Evolutionary conservation across 2,797 vertebrate species (phyloP).

Genomic region (Poeciliopsis turneri): DNA sequence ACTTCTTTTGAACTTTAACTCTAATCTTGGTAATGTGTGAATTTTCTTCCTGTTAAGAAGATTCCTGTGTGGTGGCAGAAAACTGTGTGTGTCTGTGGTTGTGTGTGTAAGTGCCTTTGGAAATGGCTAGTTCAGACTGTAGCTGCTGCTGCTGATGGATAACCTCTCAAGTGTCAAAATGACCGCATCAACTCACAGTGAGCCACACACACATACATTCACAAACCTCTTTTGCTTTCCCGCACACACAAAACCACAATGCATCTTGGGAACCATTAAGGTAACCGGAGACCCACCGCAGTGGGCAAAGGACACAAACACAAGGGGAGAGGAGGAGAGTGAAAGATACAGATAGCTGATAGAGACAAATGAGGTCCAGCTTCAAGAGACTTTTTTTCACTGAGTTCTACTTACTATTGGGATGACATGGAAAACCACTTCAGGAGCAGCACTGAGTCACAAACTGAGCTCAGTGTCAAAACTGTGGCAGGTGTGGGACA

Average conservation of each 20-base stretch:
- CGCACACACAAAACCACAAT: conserved; percentile 81
- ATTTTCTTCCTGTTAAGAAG: conserved; percentile 32
- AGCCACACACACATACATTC: conserved; percentile 33
- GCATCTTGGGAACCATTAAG: conserved; percentile 88
- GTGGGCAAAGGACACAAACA: conserved; percentile 84
- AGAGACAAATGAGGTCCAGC: conserved; percentile 32
- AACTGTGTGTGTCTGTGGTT: conserved; percentile 19
- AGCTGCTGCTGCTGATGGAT: conserved; percentile 73
- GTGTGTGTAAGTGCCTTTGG: conserved; percentile 65
- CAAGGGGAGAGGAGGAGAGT: conserved; percentile 53
- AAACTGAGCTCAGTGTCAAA: background rate
- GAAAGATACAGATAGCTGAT: conserved; percentile 65
- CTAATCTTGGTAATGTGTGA: conserved; percentile 32
- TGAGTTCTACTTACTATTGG: background rate
- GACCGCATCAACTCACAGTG: conserved; percentile 72
- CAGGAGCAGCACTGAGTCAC: background rate
- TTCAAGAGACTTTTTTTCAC: background rate
- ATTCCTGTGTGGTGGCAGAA: conserved; percentile 16
- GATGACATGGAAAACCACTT: conserved; percentile 5
- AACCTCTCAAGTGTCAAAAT: conserved; percentile 82
- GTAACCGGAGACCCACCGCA: conserved; percentile 85
- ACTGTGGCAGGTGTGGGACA: background rate
- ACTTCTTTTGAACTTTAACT: background rate
- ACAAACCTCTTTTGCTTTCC: conserved; percentile 54
- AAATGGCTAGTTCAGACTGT: conserved; percentile 53